Evolutionary conservation across 2,888 invertebrate genomes (phyloP).

Genomic region (Amphimallon solstitiale): DNA sequence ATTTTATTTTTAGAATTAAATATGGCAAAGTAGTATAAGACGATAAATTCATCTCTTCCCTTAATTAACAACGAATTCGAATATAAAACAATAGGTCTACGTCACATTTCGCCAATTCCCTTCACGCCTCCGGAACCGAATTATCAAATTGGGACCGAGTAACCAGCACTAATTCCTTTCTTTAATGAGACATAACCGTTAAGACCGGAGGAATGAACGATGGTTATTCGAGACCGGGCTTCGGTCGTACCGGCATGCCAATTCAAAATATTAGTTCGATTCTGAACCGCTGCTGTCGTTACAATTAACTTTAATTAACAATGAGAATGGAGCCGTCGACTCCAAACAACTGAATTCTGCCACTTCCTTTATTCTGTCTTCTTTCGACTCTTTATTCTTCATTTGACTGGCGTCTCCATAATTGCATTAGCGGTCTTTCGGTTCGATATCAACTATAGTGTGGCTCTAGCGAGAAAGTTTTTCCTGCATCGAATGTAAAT

Average conservation of each 20-base stretch:
- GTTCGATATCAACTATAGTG: too few species aligned
- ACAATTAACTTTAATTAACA: constrained; percentile 54
- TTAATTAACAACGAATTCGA: constrained; percentile 25
- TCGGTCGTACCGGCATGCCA: constrained; percentile 21
- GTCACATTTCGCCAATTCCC: constrained; percentile 17
- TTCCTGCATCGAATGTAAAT: too few species aligned
- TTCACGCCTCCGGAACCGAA: constrained; percentile 22
- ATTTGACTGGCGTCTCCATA: constrained; percentile 44
- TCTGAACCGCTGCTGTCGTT: constrained; percentile 47
- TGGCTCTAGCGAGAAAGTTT: too few species aligned
- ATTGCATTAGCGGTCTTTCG: constrained; percentile 37
- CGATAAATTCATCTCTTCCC: constrained; percentile 22
- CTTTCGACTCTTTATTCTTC: constrained; percentile 9
- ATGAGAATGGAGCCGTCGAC: constrained; percentile 49
- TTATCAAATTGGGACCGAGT: constrained; percentile 31
- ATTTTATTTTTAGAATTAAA: too few species aligned
- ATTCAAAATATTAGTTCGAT: constrained; percentile 51
- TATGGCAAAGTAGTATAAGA: neutral
- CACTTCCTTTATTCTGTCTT: constrained; percentile 39
- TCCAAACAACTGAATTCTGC: constrained; percentile 50
- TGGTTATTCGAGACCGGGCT: constrained; percentile 17
- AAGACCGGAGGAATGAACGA: constrained; percentile 23
- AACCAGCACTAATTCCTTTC: constrained; percentile 30
- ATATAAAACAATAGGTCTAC: constrained; percentile 23
- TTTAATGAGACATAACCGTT: constrained; percentile 31